Base-by-base conservation (phyloP, 2,888 invertebrate genomes). In the Adelognathus sp. region DNA sequence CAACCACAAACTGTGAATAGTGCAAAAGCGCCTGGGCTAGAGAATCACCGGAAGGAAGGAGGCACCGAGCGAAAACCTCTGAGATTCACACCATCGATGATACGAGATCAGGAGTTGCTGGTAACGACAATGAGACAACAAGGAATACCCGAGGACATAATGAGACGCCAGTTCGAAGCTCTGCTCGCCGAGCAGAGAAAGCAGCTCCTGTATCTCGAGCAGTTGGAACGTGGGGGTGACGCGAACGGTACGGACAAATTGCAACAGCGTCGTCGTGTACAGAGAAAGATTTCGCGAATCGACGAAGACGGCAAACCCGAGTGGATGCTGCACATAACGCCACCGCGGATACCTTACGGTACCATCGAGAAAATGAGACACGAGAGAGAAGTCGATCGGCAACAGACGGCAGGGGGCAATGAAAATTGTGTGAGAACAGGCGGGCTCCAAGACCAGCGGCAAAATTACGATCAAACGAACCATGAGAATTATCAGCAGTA, bases 251-350 rank as follows among this genome's bases (percentile, higher is more conserved):
- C 11, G 9, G 41, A 78, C 14, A 61, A 76, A 31, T 16, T 9
- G 1, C 33, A 41, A 6, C 66, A 64, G 27, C 44, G n/a, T 1
- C 46, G 54, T 14, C 44, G 61, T 18, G 64, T 70, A 7, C 63
- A 69, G 16, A 72, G 74, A 24, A 80, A 58, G 54, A 78, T 77
- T 46, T 79, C 75, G 5, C 80, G 56, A 41, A 67, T 76, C 1
- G 50, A 66, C 3, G 76, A 79, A 6, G 85, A 88, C 21, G 86
- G 85, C n/a, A 88, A 88, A 50, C 89, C 89, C 0, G 88, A 89
- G 18, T 89, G 89, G 89, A 89, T 89, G 89, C n/a, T 81, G 11
- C 87, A 86, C 14, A 82, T 89, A 5, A 89, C 89, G 0, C 89
- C 89, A 1, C 81, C 87, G 0, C 82, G 86, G 7, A 78, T 87